A percentile compares a stretch with the other conserved stretches of the same genome.
These are phyloP conservation scores for Aphidius ervi DNA, from an alignment of 1,140 invertebrate species.

Conservation along the genomic window DNA sequence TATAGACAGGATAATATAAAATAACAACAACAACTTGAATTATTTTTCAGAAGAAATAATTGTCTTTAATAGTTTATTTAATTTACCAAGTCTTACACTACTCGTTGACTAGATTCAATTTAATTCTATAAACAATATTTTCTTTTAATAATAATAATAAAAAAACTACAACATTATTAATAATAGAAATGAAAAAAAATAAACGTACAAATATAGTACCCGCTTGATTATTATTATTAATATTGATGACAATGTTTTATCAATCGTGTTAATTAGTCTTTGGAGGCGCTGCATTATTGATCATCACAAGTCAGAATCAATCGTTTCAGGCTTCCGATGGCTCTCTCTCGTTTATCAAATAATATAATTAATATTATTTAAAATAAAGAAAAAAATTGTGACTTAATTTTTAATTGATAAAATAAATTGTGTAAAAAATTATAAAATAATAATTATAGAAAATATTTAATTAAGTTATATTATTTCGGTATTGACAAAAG, in stretches of 20 bases:
- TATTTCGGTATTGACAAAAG: no score
- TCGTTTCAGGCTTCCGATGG: slow-evolving; percentile 47
- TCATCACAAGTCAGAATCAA: slow-evolving; percentile 39
- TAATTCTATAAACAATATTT: slow-evolving; percentile 10
- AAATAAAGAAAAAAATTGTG: no score
- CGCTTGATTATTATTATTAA: slow-evolving; percentile 17
- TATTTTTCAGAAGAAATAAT: background rate
- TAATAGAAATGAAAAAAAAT: slow-evolving; percentile 18
- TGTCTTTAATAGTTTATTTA: slow-evolving; percentile 12
- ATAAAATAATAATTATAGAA: no score
- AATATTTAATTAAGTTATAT: no score
- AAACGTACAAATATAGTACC: slow-evolving; percentile 19
- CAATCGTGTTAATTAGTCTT: slow-evolving; percentile 43
- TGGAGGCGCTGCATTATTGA: slow-evolving; percentile 52
- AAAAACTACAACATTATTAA: background rate
- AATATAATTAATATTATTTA: no score
- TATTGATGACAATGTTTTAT: slow-evolving; percentile 16
- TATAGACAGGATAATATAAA: background rate
- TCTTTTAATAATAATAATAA: slow-evolving; percentile 5
- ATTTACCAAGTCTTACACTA: slow-evolving; percentile 9
- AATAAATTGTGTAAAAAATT: no score
- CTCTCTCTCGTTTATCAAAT: no score
- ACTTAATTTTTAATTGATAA: no score
- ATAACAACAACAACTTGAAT: slow-evolving; percentile 15
- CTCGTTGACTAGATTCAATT: slow-evolving; percentile 19